Evolutionary conservation across 1,140 invertebrate species (phyloP), one percentile per base, ranked within the genome.

Genomic region (Lethrus apterus): DNA sequence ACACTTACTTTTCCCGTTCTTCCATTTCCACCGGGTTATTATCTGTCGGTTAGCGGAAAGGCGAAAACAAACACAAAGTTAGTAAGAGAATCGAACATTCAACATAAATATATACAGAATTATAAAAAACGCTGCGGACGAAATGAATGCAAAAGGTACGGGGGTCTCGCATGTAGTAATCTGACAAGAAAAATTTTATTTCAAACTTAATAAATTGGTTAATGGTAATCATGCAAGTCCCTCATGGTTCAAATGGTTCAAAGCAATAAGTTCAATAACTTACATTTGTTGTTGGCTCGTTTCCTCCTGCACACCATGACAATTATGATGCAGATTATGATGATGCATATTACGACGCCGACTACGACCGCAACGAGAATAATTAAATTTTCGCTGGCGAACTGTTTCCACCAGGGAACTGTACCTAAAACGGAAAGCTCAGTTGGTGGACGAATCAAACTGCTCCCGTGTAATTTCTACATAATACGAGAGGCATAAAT

Each of bases 241-340:
- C 14, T 41, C 11, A n/a, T n/a, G 17, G 11, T 11, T n/a, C n/a
- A n/a, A 54, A 38, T 46, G 52, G 40, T 36, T 35, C 31, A 44
- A 46, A 50, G 55, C 48, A 55, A 30, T 48, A 29, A 40, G 9
- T 13, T n/a, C 10, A 35, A 47, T 23, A 59, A 88, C 86, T 89
- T 73, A 91, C 87, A 90, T 82, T 91, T 90, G 60, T 84, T 83
- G 55, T 82, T 80, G 42, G 80, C 80, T 51, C 84, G 73, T 67
- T 86, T 86, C 44, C 83, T 74, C 47, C 83, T 72, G 65, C 86
- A 90, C 48, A 89, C 77, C 58, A 87, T 77, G 58, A 86, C 84
- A 58, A 92, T 85, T 53, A 86, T 79, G 59, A 88, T 79, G 67
- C 86, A 87, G 46, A 90, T 80, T 44, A 91, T 78, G 34, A 90